Conservation (phyloP, 2,797 vertebrate genomes). For the Eupleurogrammus muticus region DNA sequence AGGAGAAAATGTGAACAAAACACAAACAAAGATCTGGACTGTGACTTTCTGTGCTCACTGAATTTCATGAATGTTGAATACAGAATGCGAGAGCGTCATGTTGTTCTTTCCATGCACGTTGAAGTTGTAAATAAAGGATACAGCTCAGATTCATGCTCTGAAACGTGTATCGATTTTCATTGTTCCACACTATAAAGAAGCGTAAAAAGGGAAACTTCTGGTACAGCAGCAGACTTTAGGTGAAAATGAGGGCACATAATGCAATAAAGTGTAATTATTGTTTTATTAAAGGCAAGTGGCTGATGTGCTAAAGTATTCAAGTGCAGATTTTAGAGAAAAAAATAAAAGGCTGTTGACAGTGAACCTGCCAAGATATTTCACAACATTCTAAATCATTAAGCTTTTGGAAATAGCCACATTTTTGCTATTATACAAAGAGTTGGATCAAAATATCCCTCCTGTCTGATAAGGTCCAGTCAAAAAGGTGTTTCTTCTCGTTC, state of each 20-base stretch:
- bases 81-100: neutral
- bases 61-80: constrained; percentile 11
- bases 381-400: neutral
- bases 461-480: too few species aligned
- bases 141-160: constrained; percentile 19
- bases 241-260: neutral
- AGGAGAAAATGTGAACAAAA: constrained; percentile 26
- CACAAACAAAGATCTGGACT: constrained; percentile 23
- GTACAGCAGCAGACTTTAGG: neutral
- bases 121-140: constrained; percentile 47
- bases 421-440: neutral
- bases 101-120: constrained; percentile 19
- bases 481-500: too few species aligned
- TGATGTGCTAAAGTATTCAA: neutral
- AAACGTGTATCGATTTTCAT: constrained; percentile 2
- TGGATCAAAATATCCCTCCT: too few species aligned
- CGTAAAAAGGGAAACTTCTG: neutral
- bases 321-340: neutral
- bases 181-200: neutral
- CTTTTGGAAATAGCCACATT: neutral
- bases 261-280: too few species aligned
- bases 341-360: neutral
- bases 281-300: neutral
- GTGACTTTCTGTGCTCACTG: constrained; percentile 9
- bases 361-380: neutral